Percentiles rank a stretch among this genome's conserved stretches.
phyloP scores from a whole-genome alignment of 2,113 vertebrate species.

The Chauna torquata region DNA sequence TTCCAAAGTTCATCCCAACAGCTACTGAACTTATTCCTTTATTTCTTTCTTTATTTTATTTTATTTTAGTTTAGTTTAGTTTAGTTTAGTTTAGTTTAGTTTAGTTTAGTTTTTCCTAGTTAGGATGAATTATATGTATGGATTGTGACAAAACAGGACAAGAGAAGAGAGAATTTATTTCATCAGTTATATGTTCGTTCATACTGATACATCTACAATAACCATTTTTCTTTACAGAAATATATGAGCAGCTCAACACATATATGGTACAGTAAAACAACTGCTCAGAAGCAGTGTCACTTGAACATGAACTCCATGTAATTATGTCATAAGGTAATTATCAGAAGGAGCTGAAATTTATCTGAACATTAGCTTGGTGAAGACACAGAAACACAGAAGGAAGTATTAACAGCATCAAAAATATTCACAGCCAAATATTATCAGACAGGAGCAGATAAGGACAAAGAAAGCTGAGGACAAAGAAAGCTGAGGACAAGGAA shows the following conservation, averaged over 20 bases:
- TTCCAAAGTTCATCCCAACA: background rate
- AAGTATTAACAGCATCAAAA: background rate
- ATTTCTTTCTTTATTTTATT: no score
- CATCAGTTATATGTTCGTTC: background rate
- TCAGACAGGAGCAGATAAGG: background rate
- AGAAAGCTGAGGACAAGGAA: no score
- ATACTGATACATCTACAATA: background rate
- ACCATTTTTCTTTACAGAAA: background rate
- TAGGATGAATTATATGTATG: background rate
- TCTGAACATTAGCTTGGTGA: background rate
- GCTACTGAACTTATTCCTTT: background rate
- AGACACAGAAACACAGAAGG: background rate
- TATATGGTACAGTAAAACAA: background rate
- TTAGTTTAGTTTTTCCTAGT: background rate
- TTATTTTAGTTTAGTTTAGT: no score
- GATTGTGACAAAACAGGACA: background rate
- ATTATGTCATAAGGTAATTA: background rate
- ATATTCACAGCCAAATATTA: background rate
- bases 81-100: no score
- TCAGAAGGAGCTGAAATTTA: background rate
- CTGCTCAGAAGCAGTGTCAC: background rate
- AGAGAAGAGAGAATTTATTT: background rate
- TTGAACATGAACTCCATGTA: background rate
- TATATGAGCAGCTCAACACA: background rate
- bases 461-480: background rate